Percentiles rank a stretch among this genome's conserved stretches.
phyloP scores from a whole-genome alignment of 2,113 vertebrate genomes.

The Neotragus moschatus region DNA sequence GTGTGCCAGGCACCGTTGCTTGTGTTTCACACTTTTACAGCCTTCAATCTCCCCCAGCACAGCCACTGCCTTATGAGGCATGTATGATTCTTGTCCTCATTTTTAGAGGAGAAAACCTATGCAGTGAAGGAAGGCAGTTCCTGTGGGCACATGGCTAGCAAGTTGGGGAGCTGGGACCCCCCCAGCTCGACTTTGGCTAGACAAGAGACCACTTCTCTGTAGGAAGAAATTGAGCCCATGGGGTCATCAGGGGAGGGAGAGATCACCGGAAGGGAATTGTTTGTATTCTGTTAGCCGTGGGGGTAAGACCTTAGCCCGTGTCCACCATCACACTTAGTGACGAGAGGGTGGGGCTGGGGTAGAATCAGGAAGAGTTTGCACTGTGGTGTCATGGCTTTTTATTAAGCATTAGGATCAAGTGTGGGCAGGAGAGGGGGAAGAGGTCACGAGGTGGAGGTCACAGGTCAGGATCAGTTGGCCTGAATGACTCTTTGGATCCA shows the following conservation, averaged over 20 bases:
- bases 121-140: neutral
- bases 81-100: accelerated
- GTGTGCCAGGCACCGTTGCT: neutral
- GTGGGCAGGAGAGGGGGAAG: neutral
- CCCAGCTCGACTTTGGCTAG: neutral
- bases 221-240: neutral
- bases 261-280: neutral
- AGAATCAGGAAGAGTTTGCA: neutral
- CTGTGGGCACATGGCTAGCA: neutral
- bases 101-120: neutral
- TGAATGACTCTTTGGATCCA: constrained; percentile 58
- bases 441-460: neutral
- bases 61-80: neutral
- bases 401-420: neutral
- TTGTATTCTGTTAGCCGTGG: neutral
- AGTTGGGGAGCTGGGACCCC: neutral
- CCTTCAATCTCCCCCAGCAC: neutral
- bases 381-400: neutral
- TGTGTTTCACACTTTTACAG: neutral
- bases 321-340: neutral
- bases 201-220: neutral
- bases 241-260: no score
- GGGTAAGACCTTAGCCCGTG: neutral
- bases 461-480: neutral
- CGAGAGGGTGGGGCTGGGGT: neutral